Conservation (phyloP, 2,888 invertebrate genomes). For the Drosophila robusta region DNA sequence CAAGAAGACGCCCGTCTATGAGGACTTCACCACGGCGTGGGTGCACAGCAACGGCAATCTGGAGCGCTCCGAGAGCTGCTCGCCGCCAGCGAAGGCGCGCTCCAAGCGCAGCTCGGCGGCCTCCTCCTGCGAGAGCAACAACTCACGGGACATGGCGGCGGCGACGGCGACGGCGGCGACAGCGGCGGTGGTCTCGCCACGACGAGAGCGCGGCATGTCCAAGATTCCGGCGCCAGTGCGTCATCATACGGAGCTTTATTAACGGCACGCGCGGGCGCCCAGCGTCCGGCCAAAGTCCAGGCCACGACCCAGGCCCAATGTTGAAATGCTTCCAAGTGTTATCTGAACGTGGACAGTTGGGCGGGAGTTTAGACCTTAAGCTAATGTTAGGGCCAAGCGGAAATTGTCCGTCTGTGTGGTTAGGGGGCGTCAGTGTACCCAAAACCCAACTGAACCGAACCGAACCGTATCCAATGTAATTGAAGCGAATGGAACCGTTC, state of each 20-base stretch:
- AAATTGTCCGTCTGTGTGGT: constrained; percentile 59
- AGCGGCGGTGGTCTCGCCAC: constrained; percentile 75
- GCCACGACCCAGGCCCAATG: constrained; percentile 27
- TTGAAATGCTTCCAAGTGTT: constrained; percentile 51
- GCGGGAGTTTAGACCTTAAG: constrained; percentile 36
- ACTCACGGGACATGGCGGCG: constrained; percentile 70
- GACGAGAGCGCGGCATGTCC: constrained; percentile 83
- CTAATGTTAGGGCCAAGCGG: constrained; percentile 57
- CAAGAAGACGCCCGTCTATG: constrained; percentile 86
- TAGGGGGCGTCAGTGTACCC: constrained; percentile 24
- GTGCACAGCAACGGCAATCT: constrained; percentile 90
- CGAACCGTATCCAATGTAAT: constrained; percentile 36
- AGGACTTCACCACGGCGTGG: constrained; percentile 90
- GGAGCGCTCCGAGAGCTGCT: constrained; percentile 87
- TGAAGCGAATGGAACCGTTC: constrained; percentile 51
- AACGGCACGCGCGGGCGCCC: constrained; percentile 73
- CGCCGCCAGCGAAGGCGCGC: constrained; percentile 82
- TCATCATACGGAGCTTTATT: constrained; percentile 84
- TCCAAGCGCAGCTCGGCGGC: constrained; percentile 84
- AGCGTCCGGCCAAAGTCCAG: constrained; percentile 53
- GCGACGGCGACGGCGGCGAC: constrained; percentile 10
- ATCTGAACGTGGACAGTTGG: not conserved
- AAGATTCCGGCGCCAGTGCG: constrained; percentile 85
- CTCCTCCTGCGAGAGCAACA: constrained; percentile 83
- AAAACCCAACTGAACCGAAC: constrained; percentile 17